Evolutionary conservation across 2,888 invertebrate species (phyloP).

Genomic region (Atrina japonica): DNA sequence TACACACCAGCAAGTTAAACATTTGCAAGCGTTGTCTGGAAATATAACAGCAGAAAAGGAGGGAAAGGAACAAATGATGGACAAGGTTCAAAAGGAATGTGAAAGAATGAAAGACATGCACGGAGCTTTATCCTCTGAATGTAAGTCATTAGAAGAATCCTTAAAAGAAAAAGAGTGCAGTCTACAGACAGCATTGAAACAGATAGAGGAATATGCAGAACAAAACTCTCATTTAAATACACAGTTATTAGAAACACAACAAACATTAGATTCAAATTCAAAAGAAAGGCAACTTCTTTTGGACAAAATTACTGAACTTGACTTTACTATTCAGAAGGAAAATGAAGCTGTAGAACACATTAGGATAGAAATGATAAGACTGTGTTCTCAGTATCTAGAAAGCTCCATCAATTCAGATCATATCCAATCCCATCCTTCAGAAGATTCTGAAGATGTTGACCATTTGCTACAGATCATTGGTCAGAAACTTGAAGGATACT

Average conservation of each 20-base stretch:
- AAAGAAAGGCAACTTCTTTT: background rate
- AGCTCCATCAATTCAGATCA: too few relatives aligned
- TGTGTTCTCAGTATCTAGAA: conserved; percentile 4
- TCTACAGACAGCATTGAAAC: background rate
- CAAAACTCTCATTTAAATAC: background rate
- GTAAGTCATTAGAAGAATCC: background rate
- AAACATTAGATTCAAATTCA: background rate
- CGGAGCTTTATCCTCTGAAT: background rate
- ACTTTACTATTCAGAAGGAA: conserved; percentile 36
- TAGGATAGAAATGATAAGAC: background rate
- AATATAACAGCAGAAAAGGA: background rate
- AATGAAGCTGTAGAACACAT: conserved; percentile 23
- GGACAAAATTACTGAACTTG: conserved; percentile 27
- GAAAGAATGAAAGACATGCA: background rate
- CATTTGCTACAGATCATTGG: too few relatives aligned
- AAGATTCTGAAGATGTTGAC: too few relatives aligned
- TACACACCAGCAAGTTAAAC: too few relatives aligned
- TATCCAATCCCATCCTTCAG: too few relatives aligned
- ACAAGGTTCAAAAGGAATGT: background rate
- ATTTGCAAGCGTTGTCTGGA: background rate
- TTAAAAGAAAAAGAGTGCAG: background rate
- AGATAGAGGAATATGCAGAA: background rate
- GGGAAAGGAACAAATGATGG: background rate
- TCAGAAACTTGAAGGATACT: too few relatives aligned
- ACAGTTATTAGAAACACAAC: background rate